phyloP scores from a whole-genome alignment of 2,113 vertebrate genomes.

The Saimiri boliviensis region DNA sequence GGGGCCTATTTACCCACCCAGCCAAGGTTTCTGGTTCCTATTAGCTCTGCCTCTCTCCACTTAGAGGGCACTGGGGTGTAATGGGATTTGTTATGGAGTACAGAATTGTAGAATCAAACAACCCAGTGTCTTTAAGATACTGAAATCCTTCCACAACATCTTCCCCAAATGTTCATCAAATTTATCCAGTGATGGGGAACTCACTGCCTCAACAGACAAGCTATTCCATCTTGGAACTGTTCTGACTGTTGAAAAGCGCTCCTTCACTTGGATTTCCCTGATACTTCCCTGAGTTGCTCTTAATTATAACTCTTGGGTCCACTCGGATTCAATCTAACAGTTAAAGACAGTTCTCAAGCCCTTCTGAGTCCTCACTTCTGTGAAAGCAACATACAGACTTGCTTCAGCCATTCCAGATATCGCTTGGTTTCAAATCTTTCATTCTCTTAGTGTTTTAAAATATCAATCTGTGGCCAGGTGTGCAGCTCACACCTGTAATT shows the following conservation, averaged over 20 bases:
- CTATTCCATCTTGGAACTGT: neutral
- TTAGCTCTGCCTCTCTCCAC: neutral
- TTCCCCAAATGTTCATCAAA: neutral
- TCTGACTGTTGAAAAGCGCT: neutral
- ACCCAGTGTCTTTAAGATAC: neutral
- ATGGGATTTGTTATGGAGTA: neutral
- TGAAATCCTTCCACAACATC: neutral
- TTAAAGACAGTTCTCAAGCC: neutral
- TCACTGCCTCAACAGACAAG: neutral
- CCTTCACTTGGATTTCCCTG: neutral
- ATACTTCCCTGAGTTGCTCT: neutral
- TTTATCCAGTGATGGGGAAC: neutral
- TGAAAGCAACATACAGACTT: neutral
- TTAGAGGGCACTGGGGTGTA: neutral
- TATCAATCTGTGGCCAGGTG: neutral
- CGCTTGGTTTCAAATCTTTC: neutral
- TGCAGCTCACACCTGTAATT: too few species aligned
- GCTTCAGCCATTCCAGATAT: neutral
- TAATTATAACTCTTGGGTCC: neutral
- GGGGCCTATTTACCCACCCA: neutral
- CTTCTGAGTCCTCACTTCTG: neutral
- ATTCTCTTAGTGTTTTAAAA: neutral
- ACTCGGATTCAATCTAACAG: neutral
- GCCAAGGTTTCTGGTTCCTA: neutral
- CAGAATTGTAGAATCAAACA: neutral